These are phyloP conservation scores for Laspeyria flexula DNA, from an alignment of 2,888 invertebrate genomes.

Conservation along the genomic window DNA sequence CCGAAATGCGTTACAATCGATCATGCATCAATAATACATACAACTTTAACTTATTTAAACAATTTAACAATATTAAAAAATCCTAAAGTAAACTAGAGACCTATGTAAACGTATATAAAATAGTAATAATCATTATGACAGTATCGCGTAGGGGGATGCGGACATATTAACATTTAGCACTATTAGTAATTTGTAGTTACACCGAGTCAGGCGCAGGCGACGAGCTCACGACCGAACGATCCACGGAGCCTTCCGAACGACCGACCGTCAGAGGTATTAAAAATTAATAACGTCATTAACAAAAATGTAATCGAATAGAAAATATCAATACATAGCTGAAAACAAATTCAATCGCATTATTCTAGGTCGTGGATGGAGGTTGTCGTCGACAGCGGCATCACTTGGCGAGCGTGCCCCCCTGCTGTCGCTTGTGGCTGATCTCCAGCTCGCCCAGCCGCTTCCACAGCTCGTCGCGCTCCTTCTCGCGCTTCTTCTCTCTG, in stretches of 20 bases:
- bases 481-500: slow-evolving; percentile 97
- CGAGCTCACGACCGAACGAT: slow-evolving; percentile 55
- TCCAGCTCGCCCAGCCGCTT: slow-evolving; percentile 96
- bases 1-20: slow-evolving; percentile 77
- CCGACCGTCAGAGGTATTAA: slow-evolving; percentile 73
- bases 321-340: slow-evolving; percentile 81
- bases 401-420: slow-evolving; percentile 71
- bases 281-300: slow-evolving; percentile 82
- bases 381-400: slow-evolving; percentile 77
- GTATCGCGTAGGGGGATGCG: slow-evolving; percentile 60
- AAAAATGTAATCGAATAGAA: slow-evolving; percentile 84
- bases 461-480: slow-evolving; percentile 99
- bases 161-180: slow-evolving; percentile 56
- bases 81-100: slow-evolving; percentile 81
- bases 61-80: slow-evolving; percentile 83
- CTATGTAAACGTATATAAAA: slow-evolving; percentile 78
- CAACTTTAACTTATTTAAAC: slow-evolving; percentile 84
- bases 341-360: slow-evolving; percentile 78
- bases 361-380: slow-evolving; percentile 59
- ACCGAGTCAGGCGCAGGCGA: slow-evolving; percentile 41
- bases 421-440: slow-evolving; percentile 87
- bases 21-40: slow-evolving; percentile 81
- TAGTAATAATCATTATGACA: slow-evolving; percentile 64
- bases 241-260: slow-evolving; percentile 57
- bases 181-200: slow-evolving; percentile 53